Percentiles rank a stretch among this genome's conserved stretches.
Evolutionary conservation across 2,888 invertebrate species (phyloP).

Genomic region (Aphidoletes aphidimyza): DNA sequence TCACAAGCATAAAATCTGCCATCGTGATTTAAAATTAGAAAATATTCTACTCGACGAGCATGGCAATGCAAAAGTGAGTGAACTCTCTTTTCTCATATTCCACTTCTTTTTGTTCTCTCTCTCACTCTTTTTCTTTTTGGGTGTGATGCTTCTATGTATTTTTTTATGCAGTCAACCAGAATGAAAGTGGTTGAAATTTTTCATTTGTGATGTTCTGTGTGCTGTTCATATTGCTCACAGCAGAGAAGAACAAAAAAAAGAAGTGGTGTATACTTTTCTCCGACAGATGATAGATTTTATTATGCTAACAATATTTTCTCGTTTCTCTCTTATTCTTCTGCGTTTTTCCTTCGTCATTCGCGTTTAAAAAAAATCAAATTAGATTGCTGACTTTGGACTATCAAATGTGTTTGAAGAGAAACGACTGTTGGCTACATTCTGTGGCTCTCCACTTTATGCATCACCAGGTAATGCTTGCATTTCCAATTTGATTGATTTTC

Average conservation of each 20-base stretch:
- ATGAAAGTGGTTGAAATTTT: background rate
- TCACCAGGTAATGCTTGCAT: constrained; percentile 72
- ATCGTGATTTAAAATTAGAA: constrained; percentile 94
- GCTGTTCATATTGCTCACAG: background rate
- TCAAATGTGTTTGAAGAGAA: constrained; percentile 96
- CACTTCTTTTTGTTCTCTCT: no score
- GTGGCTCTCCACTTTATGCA: constrained; percentile 95
- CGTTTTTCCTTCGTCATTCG: no score
- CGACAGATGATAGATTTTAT: background rate
- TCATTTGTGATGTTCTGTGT: background rate
- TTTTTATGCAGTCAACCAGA: constrained; percentile 50
- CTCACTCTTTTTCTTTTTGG: no score
- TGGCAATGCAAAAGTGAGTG: constrained; percentile 88
- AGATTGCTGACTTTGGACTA: constrained; percentile 98
- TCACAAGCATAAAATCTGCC: constrained; percentile 98
- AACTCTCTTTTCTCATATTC: constrained; percentile 53
- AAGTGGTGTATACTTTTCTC: no score
- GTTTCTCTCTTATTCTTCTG: constrained; percentile 58
- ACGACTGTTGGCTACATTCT: constrained; percentile 88
- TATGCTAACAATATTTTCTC: background rate
- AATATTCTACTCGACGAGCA: constrained; percentile 93
- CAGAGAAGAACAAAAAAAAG: no score
- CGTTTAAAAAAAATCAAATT: no score
- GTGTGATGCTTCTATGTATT: constrained; percentile 13
- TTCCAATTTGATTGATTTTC: background rate